A percentile compares a stretch with the other conserved stretches of the same genome.
These are phyloP conservation scores for Flexamia atlantica DNA, from an alignment of 2,888 invertebrate genomes.

Conservation along the genomic window DNA sequence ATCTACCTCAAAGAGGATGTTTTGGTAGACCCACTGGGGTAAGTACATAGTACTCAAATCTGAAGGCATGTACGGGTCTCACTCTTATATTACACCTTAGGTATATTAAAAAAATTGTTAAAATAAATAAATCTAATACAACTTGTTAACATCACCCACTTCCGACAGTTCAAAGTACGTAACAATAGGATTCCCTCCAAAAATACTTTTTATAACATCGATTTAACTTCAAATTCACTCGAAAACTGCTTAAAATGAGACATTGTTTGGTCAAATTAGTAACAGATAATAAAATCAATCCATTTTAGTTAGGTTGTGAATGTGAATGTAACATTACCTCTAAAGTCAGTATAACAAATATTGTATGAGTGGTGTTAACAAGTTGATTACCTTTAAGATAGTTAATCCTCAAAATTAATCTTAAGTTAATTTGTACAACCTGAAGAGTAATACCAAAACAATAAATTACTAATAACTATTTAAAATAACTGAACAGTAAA, in stretches of 20 bases:
- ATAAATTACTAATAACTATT: constrained; percentile 23
- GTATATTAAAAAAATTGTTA: constrained; percentile 16
- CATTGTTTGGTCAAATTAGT: no score
- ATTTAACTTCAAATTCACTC: no score
- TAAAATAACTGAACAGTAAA: not conserved
- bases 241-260: no score
- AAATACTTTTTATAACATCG: no score
- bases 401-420: constrained; percentile 15
- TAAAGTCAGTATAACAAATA: no score
- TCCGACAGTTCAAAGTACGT: no score
- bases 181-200: no score
- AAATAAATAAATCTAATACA: constrained; percentile 38
- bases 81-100: constrained; percentile 39
- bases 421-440: constrained; percentile 51
- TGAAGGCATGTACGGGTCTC: constrained; percentile 49
- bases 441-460: constrained; percentile 30
- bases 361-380: not conserved
- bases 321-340: no score
- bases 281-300: no score
- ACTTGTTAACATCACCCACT: not conserved
- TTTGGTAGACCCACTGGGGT: constrained; percentile 2
- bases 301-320: no score
- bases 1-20: not conserved
- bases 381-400: not conserved
- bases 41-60: constrained; percentile 49